Evolutionary conservation across 2,888 invertebrate genomes (phyloP), one percentile per base, ranked within the genome.

Genomic region (Aplocera efformata): DNA sequence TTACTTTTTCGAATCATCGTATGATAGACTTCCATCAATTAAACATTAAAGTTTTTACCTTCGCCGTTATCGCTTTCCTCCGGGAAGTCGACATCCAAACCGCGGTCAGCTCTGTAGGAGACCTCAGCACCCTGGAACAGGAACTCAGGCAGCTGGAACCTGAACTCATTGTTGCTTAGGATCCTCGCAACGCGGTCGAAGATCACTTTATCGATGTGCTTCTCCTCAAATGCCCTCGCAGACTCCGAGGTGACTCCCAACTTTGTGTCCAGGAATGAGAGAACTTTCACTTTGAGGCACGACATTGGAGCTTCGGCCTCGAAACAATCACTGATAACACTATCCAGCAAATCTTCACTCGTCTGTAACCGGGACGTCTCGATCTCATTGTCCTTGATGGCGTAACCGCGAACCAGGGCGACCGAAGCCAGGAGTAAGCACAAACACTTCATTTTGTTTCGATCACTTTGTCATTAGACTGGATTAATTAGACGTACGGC

Each of bases 231-330:
- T 46, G 90, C 90, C 51, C 92, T 89, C 28, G 90, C 89, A 35
- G 90, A 89, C 58, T 92, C 91, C 38, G 90, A 89, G 41, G 84
- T 79, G 23, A 92, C 84, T 58, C 92, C 92, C 45, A 93, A 77
- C 40, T 93, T 86, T 25, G 91, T 92, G 75, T 95, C 94, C 83
- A 96, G 84, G 79, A 92, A 95, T 38, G 90, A 90, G 20, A 96
- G 85, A 61, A 95, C 93, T 81, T 94, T 93, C 75, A 91, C 90
- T 82, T 94, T 94, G 56, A 95, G 90, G 64, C 95, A 95, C 30
- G 89, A 85, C 71, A 91, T 90, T 73, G 94, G 92, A 5, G 91
- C 90, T 46, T 91, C 90, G 31, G 90, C 89, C 56, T 89, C 89
- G 68, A 92, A 90, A 85, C 96, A 95, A 70, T 92, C 92, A 81